Percentiles rank a stretch among this genome's conserved stretches.
phyloP scores from a whole-genome alignment of 2,888 invertebrate species.

The Patella ulyssiponensis region DNA sequence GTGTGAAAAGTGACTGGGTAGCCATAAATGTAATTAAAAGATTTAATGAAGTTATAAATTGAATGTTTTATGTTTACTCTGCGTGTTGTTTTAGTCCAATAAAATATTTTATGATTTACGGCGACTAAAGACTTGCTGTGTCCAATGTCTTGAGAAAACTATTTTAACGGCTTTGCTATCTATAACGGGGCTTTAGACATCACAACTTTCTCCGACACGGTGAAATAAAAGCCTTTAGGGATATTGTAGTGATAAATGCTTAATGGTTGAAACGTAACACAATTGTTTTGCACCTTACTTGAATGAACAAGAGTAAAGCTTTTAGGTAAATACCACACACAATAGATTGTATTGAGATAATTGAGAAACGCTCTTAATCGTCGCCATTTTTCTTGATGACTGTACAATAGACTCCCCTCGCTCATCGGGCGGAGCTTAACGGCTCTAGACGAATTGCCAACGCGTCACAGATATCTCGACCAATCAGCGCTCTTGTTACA shows the following conservation, averaged over 20 bases:
- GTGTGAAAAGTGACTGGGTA: no score
- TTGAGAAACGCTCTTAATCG: conserved; percentile 27
- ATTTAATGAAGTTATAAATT: no score
- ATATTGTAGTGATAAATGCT: conserved; percentile 11
- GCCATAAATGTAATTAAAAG: no score
- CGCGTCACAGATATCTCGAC: conserved; percentile 14
- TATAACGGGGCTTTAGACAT: conserved; percentile 8
- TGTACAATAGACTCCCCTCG: conserved; percentile 23
- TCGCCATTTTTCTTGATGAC: conserved; percentile 25
- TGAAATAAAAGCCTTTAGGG: conserved; percentile 12
- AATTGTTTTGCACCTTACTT: conserved; percentile 21
- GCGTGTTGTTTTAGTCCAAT: neutral
- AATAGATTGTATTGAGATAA: conserved; percentile 26
- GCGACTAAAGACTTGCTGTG: neutral
- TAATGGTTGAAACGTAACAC: conserved; percentile 18
- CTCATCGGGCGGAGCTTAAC: conserved; percentile 19
- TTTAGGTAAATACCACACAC: conserved; percentile 29
- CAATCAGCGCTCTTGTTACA: conserved; percentile 27
- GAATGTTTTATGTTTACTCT: no score
- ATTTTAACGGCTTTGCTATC: neutral
- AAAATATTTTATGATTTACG: conserved; percentile 7
- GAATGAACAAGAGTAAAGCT: conserved; percentile 25
- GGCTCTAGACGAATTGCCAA: conserved; percentile 14
- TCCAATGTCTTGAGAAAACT: neutral
- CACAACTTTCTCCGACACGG: conserved; percentile 11